Evolutionary conservation across 92 coral and sea anemone genomes (phyloP).

Genomic region (Parazoanthus swiftii): DNA sequence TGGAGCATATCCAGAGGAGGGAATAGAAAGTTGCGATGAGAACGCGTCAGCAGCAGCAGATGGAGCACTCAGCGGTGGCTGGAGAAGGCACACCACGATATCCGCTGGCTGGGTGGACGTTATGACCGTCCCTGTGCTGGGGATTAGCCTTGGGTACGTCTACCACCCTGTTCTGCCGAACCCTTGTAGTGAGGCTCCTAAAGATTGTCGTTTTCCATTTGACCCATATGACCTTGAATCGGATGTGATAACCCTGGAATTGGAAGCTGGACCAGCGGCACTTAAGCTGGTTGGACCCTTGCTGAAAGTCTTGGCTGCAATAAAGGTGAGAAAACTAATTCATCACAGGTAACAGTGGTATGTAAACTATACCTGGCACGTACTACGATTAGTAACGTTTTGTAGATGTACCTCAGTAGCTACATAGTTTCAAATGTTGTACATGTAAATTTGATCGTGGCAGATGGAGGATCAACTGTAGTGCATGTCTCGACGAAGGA

Average conservation of each 20-base stretch:
- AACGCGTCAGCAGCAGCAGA: slow-evolving; percentile 58
- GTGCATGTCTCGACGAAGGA: too few relatives aligned
- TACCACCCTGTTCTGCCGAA: slow-evolving; percentile 91
- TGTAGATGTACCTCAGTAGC: too few relatives aligned
- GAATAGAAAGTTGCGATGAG: slow-evolving; percentile 91
- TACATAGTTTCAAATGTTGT: too few relatives aligned
- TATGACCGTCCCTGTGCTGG: slow-evolving; percentile 91
- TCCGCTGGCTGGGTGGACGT: slow-evolving; percentile 89
- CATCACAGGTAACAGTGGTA: too few relatives aligned
- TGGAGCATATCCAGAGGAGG: slow-evolving; percentile 82
- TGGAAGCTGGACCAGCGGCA: slow-evolving; percentile 96
- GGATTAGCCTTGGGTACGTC: slow-evolving; percentile 79
- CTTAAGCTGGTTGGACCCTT: slow-evolving; percentile 87
- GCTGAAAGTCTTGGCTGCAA: slow-evolving; percentile 71
- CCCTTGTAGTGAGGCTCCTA: slow-evolving; percentile 67
- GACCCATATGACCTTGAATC: slow-evolving; percentile 87
- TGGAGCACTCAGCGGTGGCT: slow-evolving; percentile 81
- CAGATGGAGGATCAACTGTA: too few relatives aligned
- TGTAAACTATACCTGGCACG: too few relatives aligned
- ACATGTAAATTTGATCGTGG: too few relatives aligned
- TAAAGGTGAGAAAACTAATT: slow-evolving; percentile 70
- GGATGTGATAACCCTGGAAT: slow-evolving; percentile 93
- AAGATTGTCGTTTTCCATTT: slow-evolving; percentile 61
- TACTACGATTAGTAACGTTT: too few relatives aligned
- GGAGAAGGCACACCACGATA: slow-evolving; percentile 86